Evolutionary conservation across 2,888 invertebrate species (phyloP).

Genomic region (Pyrrhosoma nymphula): DNA sequence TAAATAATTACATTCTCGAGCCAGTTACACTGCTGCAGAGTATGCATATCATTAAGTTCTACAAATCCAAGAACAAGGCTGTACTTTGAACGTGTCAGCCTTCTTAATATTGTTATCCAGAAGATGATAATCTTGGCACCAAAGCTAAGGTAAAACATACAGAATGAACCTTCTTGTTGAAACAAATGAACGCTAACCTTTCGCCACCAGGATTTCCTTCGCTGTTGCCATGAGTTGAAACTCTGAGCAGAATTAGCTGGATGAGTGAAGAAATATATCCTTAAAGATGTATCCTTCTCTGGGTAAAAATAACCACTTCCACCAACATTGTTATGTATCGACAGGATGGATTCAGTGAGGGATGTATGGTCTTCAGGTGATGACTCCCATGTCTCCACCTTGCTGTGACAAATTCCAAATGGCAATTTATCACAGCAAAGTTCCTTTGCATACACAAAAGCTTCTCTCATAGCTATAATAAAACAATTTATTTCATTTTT

Average conservation of each 20-base stretch:
- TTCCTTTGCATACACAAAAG: conserved; percentile 76
- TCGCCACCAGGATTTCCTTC: conserved; percentile 92
- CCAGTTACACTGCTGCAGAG: too few species aligned
- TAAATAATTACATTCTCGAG: too few species aligned
- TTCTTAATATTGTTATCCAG: too few species aligned
- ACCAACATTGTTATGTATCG: background rate
- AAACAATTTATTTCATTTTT: background rate
- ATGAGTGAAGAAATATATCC: conserved; percentile 72
- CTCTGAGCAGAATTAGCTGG: conserved; percentile 81
- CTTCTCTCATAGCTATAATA: conserved; percentile 71
- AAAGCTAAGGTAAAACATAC: too few species aligned
- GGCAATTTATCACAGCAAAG: conserved; percentile 77
- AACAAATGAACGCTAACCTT: conserved; percentile 78
- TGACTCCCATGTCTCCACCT: conserved; percentile 73
- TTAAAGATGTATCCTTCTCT: conserved; percentile 71
- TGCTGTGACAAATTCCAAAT: conserved; percentile 77
- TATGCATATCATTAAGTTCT: too few species aligned
- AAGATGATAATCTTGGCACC: too few species aligned
- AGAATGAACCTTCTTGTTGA: too few species aligned
- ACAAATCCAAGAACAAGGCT: too few species aligned
- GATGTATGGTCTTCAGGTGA: too few species aligned
- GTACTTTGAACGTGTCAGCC: too few species aligned
- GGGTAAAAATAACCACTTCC: conserved; percentile 68
- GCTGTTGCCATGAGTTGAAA: conserved; percentile 87
- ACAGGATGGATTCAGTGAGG: background rate